phyloP scores from a whole-genome alignment of 1,140 invertebrate species.

The Oedothorax gibbosus region DNA sequence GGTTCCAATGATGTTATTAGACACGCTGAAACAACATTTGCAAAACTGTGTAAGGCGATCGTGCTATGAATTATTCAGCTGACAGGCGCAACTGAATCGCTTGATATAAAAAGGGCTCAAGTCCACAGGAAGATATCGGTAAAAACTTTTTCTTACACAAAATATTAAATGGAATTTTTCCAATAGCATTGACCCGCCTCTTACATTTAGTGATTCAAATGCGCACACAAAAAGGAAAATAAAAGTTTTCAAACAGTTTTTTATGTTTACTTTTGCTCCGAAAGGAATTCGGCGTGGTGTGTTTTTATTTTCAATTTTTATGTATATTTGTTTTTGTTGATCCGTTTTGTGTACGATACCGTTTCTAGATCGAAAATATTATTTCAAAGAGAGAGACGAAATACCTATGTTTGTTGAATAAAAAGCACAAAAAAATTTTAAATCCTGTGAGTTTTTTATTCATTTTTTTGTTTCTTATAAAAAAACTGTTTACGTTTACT shows the following conservation, averaged over 20 bases:
- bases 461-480: too few species aligned
- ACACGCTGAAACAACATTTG: conserved; percentile 22
- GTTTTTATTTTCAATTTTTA: conserved; percentile 13
- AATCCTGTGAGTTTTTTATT: too few species aligned
- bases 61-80: conserved; percentile 41
- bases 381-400: background rate
- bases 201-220: background rate
- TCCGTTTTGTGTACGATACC: background rate
- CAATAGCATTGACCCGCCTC: too few species aligned
- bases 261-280: background rate
- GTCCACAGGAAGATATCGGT: too few species aligned
- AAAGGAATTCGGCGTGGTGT: background rate
- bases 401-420: background rate
- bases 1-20: conserved; percentile 37
- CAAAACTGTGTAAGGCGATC: conserved; percentile 41
- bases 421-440: too few species aligned
- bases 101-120: too few species aligned
- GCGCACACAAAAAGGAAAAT: conserved; percentile 13
- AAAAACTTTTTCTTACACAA: too few species aligned
- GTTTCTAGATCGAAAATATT: conserved; percentile 19
- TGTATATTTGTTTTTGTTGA: background rate
- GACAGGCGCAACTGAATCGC: conserved; percentile 1
- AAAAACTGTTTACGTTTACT: too few species aligned
- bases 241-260: background rate
- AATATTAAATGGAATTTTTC: too few species aligned